phyloP scores from a whole-genome alignment of 2,113 vertebrate species.

The Poeciliopsis occidentalis region DNA sequence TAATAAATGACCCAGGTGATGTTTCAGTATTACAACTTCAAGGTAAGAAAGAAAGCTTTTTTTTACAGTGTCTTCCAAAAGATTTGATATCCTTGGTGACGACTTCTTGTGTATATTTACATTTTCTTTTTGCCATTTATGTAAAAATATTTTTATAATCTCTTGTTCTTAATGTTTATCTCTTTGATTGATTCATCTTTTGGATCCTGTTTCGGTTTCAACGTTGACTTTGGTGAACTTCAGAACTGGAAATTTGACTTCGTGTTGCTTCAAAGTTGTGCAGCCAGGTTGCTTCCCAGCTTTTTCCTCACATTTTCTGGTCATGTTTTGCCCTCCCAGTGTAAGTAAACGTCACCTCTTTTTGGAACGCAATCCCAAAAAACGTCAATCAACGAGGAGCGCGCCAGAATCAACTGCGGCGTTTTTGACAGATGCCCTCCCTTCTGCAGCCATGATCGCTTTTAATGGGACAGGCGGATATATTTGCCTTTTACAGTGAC shows the following conservation, averaged over 20 bases:
- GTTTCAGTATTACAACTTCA: neutral
- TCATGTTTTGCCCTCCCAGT: slow-evolving; percentile 50
- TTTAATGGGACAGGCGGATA: neutral
- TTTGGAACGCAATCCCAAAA: slow-evolving; percentile 29
- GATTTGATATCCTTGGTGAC: too few species aligned
- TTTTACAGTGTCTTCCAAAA: too few species aligned
- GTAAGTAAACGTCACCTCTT: slow-evolving; percentile 57
- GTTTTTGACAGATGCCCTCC: neutral
- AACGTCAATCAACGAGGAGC: neutral
- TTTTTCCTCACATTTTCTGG: slow-evolving; percentile 43
- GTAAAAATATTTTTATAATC: too few species aligned
- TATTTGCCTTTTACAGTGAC: neutral
- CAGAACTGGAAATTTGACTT: slow-evolving; percentile 29
- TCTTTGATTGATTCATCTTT: neutral
- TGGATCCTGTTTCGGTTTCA: slow-evolving; percentile 8
- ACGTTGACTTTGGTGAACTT: slow-evolving; percentile 21
- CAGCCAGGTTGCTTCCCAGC: neutral
- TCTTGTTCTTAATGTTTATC: too few species aligned
- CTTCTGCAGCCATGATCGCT: neutral
- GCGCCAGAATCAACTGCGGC: neutral
- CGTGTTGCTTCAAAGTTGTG: too few species aligned
- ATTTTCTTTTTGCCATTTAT: too few species aligned
- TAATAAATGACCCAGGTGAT: slow-evolving; percentile 2
- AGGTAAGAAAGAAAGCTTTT: too few species aligned
- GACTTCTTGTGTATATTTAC: too few species aligned